phyloP scores from a whole-genome alignment of 2,113 vertebrate species.

The Poicephalus gulielmi region DNA sequence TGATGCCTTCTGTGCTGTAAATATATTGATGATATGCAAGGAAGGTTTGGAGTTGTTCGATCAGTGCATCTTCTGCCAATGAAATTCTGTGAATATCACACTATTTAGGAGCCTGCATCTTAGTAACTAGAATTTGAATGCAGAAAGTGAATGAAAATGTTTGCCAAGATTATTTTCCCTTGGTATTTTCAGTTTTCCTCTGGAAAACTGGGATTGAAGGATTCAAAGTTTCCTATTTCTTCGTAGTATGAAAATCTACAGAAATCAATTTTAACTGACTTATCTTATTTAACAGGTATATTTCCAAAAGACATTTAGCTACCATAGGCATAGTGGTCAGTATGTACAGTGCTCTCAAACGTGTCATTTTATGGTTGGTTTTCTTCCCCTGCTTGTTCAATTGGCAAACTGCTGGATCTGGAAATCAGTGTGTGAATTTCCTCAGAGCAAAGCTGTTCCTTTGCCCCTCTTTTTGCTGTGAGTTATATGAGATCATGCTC shows the following conservation, averaged over 20 bases:
- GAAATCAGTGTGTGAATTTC: not conserved
- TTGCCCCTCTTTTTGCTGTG: not conserved
- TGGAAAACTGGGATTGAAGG: not conserved
- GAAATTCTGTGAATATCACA: not conserved
- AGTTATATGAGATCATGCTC: not conserved
- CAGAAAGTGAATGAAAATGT: not conserved
- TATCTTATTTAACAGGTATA: not conserved
- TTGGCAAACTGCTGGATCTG: not conserved
- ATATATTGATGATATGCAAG: not conserved
- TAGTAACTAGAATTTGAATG: not conserved
- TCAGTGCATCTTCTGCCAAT: not conserved
- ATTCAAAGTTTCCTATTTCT: not conserved
- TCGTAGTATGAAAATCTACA: not conserved
- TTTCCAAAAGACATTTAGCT: not conserved
- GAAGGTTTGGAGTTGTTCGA: not conserved
- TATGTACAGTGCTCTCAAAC: not conserved
- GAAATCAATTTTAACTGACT: not conserved
- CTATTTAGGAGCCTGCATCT: not conserved
- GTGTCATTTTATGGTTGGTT: not conserved
- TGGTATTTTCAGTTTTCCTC: not conserved
- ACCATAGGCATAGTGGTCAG: accelerated
- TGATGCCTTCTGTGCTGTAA: not conserved
- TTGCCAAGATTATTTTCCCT: not conserved
- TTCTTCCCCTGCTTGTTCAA: not conserved
- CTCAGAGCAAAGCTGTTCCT: not conserved